Base-by-base conservation (phyloP, 2,888 invertebrate species). In the Conops quadrifasciatus region DNA sequence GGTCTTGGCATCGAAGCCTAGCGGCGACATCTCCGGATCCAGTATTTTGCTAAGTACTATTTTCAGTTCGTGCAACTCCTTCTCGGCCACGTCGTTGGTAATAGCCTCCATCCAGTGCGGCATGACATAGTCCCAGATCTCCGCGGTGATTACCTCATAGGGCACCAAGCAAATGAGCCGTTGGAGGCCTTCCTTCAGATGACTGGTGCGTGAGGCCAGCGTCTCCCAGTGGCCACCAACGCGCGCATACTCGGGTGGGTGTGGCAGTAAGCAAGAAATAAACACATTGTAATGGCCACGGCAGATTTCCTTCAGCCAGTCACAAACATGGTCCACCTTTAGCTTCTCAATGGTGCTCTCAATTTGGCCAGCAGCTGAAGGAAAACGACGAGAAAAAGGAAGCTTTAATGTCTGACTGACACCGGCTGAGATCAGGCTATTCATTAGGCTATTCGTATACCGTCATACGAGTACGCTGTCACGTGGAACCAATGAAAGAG, bases 401-500 rank as follows among this genome's bases (percentile, higher is more conserved):
- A n/a, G 16, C 13, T 49, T 49, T 49, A 49, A 49, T 19, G 13
- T 11, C 49, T 19, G n/a, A 53, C 21, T 53, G 11, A n/a, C 11
- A 21, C n/a, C n/a, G 11, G 24, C 3, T 53, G 19, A 21, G 7
- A 13, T n/a, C 49, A 13, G 9, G 45, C 49, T 13, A 3, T 13
- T 13, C 49, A 13, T n/a, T 36, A 36, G 4, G 36, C 36, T 9
- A 36, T 36, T 36, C 47, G 71, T 76, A 82, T 87, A 95, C 96
- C 95, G 87, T 97, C 96, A 82, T 96, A 96, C 11, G 98, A 92
- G 85, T 95, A 96, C 1, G 98, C 97, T 19, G 98, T 99, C 79
- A 97, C 94, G 87, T 98, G 96, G 88, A 98, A 99, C 99, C 99
- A 99, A 86, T 98, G 97, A 87, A 98, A 99, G 75, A 99, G 89